Evolutionary conservation across 2,113 vertebrate genomes (phyloP).

Genomic region (Microcebus ravelobensis): DNA sequence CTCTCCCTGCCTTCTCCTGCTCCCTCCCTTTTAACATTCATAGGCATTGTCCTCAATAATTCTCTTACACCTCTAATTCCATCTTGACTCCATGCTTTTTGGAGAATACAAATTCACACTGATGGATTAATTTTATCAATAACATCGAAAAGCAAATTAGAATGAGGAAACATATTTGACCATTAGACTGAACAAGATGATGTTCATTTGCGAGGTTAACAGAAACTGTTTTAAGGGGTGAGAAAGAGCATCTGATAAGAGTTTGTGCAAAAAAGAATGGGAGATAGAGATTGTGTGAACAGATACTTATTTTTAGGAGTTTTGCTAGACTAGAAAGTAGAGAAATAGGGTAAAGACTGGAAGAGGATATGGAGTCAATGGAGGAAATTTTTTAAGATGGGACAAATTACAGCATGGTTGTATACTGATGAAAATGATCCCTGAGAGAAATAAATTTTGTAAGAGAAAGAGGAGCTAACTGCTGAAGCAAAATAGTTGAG

Average conservation of each 20-base stretch:
- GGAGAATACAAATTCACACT: neutral
- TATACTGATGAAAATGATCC: neutral
- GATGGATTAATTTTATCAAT: neutral
- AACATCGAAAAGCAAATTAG: neutral
- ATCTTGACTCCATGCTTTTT: neutral
- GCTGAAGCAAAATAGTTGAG: neutral
- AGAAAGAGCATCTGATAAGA: neutral
- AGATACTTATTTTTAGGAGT: neutral
- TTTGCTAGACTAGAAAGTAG: slow-evolving; percentile 20
- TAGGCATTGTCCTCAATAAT: neutral
- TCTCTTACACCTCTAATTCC: neutral
- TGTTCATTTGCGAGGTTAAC: neutral
- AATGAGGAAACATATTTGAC: slow-evolving; percentile 2
- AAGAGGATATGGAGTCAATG: neutral
- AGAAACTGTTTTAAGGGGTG: neutral
- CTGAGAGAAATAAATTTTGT: neutral
- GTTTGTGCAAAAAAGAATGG: neutral
- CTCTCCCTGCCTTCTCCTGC: neutral
- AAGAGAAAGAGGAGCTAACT: neutral
- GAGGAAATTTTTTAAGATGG: neutral
- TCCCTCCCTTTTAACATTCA: neutral
- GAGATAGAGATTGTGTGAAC: neutral
- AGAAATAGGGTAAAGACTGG: neutral
- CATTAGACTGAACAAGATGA: neutral
- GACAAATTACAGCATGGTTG: neutral